These are phyloP conservation scores for Hypselothyrea guttata DNA, from an alignment of 2,888 invertebrate species.

Conservation along the genomic window DNA sequence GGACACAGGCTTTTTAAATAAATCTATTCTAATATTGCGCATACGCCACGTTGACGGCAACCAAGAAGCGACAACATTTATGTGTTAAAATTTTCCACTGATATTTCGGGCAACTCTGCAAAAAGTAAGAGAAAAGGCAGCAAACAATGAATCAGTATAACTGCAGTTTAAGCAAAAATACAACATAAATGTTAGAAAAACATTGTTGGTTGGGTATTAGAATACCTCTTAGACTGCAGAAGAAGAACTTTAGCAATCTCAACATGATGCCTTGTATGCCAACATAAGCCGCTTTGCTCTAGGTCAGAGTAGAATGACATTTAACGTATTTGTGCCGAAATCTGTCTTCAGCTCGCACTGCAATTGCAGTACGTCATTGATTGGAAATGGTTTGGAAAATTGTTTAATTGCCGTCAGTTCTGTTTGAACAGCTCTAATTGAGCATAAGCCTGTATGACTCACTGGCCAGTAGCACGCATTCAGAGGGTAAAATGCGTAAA, in stretches of 20 bases:
- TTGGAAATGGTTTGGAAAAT: conserved; percentile 73
- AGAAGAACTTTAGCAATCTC: neutral
- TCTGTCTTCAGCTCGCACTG: conserved; percentile 17
- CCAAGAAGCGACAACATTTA: too few species aligned
- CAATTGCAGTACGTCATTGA: conserved; percentile 53
- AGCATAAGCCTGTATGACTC: conserved; percentile 47
- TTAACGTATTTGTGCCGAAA: conserved; percentile 31
- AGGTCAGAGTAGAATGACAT: conserved; percentile 65
- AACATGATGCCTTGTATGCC: conserved; percentile 39
- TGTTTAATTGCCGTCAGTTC: conserved; percentile 65
- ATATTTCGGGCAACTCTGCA: too few species aligned
- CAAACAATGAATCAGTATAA: conserved; percentile 56
- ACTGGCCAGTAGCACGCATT: conserved; percentile 4
- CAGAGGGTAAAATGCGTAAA: conserved; percentile 56
- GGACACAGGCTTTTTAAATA: too few species aligned
- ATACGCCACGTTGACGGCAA: conserved; percentile 37
- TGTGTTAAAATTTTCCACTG: too few species aligned
- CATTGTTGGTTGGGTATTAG: too few species aligned
- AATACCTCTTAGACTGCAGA: neutral
- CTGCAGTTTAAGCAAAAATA: conserved; percentile 34
- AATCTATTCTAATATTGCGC: conserved; percentile 38
- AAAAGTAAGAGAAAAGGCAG: neutral
- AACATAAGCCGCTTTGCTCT: conserved; percentile 74
- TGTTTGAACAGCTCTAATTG: conserved; percentile 68
- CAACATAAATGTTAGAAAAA: conserved; percentile 6